Base-by-base conservation (phyloP, 2,797 vertebrate genomes). In the Oryzias dopingdopingensis region DNA sequence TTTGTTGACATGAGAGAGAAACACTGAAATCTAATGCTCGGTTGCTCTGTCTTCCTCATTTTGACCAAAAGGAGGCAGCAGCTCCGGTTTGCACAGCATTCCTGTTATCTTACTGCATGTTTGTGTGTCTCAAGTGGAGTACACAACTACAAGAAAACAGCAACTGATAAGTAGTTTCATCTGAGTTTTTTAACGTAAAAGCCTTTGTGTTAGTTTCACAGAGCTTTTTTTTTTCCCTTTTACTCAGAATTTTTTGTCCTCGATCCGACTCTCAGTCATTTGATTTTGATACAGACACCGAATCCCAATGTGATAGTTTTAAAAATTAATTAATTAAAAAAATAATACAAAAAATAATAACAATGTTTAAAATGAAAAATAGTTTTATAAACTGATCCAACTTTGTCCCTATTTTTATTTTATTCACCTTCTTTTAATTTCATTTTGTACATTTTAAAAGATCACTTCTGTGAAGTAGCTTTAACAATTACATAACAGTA, bases 11-110 rank as follows among this genome's bases (percentile, higher is more conserved):
- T 23, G 6, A 16, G 20, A 43, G n/a, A 13, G 18, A 20, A 16
- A 14, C 16, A 23, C 15, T 14, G 32, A 56, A 20, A 17, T 67
- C 8, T 45, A 18, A 51, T 10, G 55, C 55, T 29, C 24, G 18
- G 1, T 52, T 54, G 0, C 0, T 48, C 42, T 52, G 5, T 15
- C 6, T 72, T 84, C 32, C 37, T 13, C 79, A 59, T 62, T 72
- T 1, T 65, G 58, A 4, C 79, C 83, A 67, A 52, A 44, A 42
- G 82, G 77, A 57, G 82, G 78, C 83, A 79, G 77, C 73, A 83
- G 43, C 14, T 49, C 49, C 54, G 54, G 4, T 44, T 17, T 26
- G 5, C 7, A 46, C 13, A 4, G 22, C 5, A 16, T 49, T 49
- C 32, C 4, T 14, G 3, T 23, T 10, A 14, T 49, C 16, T 41